These are phyloP conservation scores for Laticauda colubrina DNA, from an alignment of 2,113 vertebrate genomes.

Conservation along the genomic window DNA sequence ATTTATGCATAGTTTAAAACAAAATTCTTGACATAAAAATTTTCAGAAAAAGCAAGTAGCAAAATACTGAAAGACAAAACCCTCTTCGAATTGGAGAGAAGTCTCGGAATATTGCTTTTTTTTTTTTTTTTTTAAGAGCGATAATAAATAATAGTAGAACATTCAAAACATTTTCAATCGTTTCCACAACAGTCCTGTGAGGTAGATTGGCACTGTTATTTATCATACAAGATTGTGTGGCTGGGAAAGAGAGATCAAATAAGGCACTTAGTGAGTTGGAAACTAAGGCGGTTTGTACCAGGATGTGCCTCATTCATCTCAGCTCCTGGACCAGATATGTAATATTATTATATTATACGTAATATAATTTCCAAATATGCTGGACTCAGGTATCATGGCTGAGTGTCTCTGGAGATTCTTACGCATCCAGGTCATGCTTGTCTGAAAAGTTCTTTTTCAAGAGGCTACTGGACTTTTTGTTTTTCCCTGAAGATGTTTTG, in stretches of 20 bases:
- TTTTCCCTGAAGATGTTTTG: no score
- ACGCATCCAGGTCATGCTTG: no score
- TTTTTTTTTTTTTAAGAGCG: not conserved
- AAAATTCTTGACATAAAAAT: not conserved
- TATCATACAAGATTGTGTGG: not conserved
- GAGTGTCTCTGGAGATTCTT: no score
- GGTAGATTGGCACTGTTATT: not conserved
- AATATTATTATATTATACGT: no score
- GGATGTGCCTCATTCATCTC: not conserved
- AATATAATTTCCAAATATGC: not conserved
- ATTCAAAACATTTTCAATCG: not conserved
- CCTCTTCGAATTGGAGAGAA: not conserved
- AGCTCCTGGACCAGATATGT: not conserved
- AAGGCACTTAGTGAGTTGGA: not conserved
- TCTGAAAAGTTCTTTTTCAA: no score
- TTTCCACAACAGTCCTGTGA: constrained; percentile 1
- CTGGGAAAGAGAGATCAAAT: no score
- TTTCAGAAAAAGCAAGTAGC: not conserved
- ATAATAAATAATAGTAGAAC: not conserved
- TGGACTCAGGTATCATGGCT: not conserved
- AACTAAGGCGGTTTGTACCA: not conserved
- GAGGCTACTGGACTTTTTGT: no score
- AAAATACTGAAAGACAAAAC: not conserved
- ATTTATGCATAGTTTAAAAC: not conserved
- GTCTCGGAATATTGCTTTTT: not conserved